These are phyloP conservation scores for Drosophila albomicans DNA, from an alignment of 1,140 invertebrate genomes.

Conservation along the genomic window DNA sequence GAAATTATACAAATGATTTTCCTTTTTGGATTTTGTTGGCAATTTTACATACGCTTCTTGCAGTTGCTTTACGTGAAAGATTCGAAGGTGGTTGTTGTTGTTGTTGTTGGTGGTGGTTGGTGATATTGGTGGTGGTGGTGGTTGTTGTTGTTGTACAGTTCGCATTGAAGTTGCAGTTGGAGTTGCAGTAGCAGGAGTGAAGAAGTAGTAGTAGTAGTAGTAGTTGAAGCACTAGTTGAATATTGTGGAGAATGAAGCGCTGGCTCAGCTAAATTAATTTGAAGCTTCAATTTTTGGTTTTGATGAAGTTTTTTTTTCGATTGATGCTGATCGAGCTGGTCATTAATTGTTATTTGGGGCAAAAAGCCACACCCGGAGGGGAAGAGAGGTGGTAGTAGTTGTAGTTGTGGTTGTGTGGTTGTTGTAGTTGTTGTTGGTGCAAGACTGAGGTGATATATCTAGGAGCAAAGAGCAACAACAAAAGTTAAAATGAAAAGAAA, in stretches of 20 bases:
- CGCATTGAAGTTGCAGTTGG: conserved; percentile 43
- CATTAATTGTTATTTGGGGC: conserved; percentile 3
- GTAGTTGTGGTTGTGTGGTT: conserved; percentile 3
- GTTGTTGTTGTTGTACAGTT: conserved; percentile 46
- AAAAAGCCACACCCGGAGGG: conserved; percentile 4
- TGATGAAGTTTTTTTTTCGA: background rate
- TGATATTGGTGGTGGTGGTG: conserved; percentile 26
- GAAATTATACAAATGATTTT: background rate
- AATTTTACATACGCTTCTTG: conserved; percentile 48
- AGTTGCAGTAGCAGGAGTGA: conserved; percentile 35
- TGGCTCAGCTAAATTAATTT: conserved; percentile 14
- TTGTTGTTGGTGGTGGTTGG: conserved; percentile 37
- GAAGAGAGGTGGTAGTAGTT: conserved; percentile 3
- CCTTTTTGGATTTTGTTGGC: conserved; percentile 5
- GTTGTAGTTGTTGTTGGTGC: conserved; percentile 12
- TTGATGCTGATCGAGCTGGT: conserved; percentile 7
- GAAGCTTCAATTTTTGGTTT: conserved; percentile 6
- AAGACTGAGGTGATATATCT: conserved; percentile 15
- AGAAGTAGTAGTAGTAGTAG: conserved; percentile 19
- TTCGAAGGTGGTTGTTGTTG: conserved; percentile 32
- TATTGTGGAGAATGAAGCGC: conserved; percentile 24
- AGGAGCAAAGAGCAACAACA: conserved; percentile 11
- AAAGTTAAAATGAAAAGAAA: conserved; percentile 7
- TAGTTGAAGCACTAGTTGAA: conserved; percentile 33
- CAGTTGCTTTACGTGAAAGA: conserved; percentile 37